A percentile compares a stretch with the other conserved stretches of the same genome.
These are phyloP conservation scores for Hirudinaria manillensis DNA, from an alignment of 2,888 invertebrate species.

Conservation along the genomic window DNA sequence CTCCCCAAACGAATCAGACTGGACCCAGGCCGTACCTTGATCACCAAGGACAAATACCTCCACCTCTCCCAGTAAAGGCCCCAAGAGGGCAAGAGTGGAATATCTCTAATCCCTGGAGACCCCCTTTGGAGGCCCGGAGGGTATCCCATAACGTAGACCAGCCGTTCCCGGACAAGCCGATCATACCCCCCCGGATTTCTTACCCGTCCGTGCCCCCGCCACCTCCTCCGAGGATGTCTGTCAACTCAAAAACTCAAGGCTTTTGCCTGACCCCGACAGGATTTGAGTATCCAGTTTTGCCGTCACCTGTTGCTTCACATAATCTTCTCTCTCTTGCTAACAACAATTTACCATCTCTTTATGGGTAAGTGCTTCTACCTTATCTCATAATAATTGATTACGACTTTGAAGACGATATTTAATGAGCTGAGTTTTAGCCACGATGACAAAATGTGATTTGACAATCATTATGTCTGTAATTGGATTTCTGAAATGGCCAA, in stretches of 20 bases:
- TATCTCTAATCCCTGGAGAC: not conserved
- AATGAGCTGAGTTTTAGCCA: too few species aligned
- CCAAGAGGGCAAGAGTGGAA: conserved; percentile 12
- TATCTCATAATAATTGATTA: not conserved
- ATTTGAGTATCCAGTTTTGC: not conserved
- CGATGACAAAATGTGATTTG: too few species aligned
- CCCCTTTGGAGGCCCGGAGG: not conserved
- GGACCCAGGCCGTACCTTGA: not conserved
- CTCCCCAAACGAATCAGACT: not conserved
- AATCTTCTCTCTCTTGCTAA: not conserved
- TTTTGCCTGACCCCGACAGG: not conserved
- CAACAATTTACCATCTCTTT: not conserved
- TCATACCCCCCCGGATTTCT: not conserved
- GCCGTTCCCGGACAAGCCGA: not conserved
- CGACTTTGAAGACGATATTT: not conserved
- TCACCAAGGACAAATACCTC: conserved; percentile 4
- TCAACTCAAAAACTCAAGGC: not conserved
- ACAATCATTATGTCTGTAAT: too few species aligned
- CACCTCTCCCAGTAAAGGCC: conserved; percentile 18
- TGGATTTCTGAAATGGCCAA: too few species aligned
- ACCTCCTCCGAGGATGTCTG: not conserved
- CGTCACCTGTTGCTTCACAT: not conserved
- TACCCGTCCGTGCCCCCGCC: not conserved
- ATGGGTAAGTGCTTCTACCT: not conserved
- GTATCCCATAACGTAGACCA: not conserved